phyloP scores from a whole-genome alignment of 1,140 invertebrate species.

The Pseudomyrmex dendroicus region DNA sequence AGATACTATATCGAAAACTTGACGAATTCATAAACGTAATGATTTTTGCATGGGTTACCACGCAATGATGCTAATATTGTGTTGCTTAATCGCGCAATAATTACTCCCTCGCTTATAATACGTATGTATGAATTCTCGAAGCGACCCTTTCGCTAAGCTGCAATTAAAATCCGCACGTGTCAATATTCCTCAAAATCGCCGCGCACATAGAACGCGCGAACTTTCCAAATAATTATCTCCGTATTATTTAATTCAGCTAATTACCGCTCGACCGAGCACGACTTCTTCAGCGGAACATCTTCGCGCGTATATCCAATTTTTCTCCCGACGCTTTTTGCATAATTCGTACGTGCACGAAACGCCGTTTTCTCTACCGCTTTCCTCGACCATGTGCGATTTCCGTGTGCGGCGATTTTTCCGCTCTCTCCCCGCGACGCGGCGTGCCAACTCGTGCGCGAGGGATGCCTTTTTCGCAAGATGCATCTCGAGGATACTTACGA shows the following conservation, averaged over 20 bases:
- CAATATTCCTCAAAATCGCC: constrained; percentile 29
- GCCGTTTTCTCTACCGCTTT: constrained; percentile 58
- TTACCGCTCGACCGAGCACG: constrained; percentile 20
- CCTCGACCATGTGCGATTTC: constrained; percentile 46
- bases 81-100: constrained; percentile 35
- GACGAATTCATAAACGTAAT: background rate
- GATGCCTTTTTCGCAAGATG: constrained; percentile 15
- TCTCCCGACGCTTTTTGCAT: background rate
- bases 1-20: constrained; percentile 1
- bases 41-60: background rate
- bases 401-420: constrained; percentile 54
- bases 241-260: constrained; percentile 69
- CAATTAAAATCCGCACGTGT: constrained; percentile 62
- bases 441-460: constrained; percentile 21
- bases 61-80: background rate
- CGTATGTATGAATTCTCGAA: constrained; percentile 34
- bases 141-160: background rate
- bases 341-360: constrained; percentile 61
- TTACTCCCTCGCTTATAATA: constrained; percentile 37
- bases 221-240: constrained; percentile 72
- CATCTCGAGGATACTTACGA: constrained; percentile 31
- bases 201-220: constrained; percentile 1
- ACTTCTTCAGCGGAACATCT: constrained; percentile 24
- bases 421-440: constrained; percentile 38
- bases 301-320: constrained; percentile 20